phyloP scores from a whole-genome alignment of 2,797 vertebrate species.

The Trematomus bernacchii region DNA sequence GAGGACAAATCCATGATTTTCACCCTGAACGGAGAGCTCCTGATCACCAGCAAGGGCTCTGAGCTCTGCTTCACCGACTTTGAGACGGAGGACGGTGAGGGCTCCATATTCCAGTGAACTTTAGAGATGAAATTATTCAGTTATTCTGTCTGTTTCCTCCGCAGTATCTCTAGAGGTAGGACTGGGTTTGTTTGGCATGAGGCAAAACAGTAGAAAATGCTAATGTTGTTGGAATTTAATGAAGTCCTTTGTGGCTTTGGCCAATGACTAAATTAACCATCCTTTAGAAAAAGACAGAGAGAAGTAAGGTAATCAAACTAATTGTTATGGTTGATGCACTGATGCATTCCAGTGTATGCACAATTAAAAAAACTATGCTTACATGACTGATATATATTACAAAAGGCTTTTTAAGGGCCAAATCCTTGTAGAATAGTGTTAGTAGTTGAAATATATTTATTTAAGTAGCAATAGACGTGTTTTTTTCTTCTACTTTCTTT shows the following conservation, averaged over 20 bases:
- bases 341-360: constrained; percentile 6
- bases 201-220: constrained; percentile 21
- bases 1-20: constrained; percentile 99
- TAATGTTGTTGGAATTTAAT: constrained; percentile 31
- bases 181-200: constrained; percentile 28
- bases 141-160: constrained; percentile 33
- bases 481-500: too few relatives aligned
- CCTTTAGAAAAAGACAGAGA: constrained; percentile 6
- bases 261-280: constrained; percentile 42
- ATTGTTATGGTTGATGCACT: not conserved
- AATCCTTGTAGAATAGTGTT: not conserved
- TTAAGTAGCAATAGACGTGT: not conserved
- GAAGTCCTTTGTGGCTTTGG: constrained; percentile 22
- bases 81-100: constrained; percentile 93
- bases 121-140: constrained; percentile 21
- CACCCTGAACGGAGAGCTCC: constrained; percentile 96
- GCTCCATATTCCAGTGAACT: constrained; percentile 49
- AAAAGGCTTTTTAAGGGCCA: not conserved
- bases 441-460: not conserved
- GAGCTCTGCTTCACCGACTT: constrained; percentile 98
- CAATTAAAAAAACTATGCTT: not conserved
- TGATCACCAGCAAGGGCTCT: constrained; percentile 97
- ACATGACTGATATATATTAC: not conserved
- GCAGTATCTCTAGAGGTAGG: constrained; percentile 15
- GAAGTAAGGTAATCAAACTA: constrained; percentile 1